Evolutionary conservation across 2,797 vertebrate genomes (phyloP).

Genomic region (Anguilla megastoma): DNA sequence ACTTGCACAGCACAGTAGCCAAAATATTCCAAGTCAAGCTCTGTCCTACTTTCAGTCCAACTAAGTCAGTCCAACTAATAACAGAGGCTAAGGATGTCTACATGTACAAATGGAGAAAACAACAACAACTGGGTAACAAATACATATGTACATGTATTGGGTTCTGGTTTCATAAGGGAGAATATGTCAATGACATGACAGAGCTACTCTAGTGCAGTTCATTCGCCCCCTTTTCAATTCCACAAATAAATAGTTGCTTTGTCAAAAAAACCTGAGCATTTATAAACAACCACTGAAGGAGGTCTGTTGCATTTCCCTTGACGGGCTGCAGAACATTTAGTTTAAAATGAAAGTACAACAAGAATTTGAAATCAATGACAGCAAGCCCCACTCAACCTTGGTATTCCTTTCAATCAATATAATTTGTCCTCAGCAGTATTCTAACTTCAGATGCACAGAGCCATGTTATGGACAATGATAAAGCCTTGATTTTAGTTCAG

Average conservation of each 20-base stretch:
- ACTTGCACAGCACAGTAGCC: background rate
- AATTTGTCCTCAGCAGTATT: background rate
- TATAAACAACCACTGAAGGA: background rate
- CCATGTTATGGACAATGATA: background rate
- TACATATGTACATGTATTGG: too few relatives aligned
- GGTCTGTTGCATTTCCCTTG: background rate
- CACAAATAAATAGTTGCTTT: background rate
- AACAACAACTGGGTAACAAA: too few relatives aligned
- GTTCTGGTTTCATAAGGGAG: too few relatives aligned
- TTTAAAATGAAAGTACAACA: background rate
- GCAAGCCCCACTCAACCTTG: background rate
- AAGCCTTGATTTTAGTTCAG: slow-evolving; percentile 17
- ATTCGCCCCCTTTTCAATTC: background rate
- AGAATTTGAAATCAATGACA: background rate
- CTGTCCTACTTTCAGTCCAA: background rate
- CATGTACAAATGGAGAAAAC: too few relatives aligned
- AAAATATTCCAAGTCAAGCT: background rate
- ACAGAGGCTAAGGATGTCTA: background rate
- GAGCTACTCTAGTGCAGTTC: background rate
- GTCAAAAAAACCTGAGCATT: background rate
- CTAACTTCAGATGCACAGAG: background rate
- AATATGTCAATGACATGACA: background rate
- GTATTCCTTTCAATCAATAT: background rate
- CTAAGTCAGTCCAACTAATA: background rate
- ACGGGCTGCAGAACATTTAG: background rate